Evolutionary conservation across 2,888 invertebrate genomes (phyloP), one percentile per base, ranked within the genome.

Genomic region (Nycteola revayana): DNA sequence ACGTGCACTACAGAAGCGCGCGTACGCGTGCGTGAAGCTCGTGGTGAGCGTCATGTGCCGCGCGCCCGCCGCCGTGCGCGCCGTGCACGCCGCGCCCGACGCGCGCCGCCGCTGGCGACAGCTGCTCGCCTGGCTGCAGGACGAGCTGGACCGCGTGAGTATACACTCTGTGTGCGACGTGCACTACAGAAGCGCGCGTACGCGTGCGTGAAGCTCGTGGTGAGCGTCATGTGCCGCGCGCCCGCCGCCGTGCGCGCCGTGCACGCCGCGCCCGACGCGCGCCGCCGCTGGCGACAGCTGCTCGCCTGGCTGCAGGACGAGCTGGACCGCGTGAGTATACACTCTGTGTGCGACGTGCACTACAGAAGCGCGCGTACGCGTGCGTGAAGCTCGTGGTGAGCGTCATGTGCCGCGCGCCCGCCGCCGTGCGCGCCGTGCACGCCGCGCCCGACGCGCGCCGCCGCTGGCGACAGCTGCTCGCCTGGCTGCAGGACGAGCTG

Each of bases 361-460:
- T 29, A 23, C 8, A 9, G 2, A 8, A 0, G 11, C 3, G 7
- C 8, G 6, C 7, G 7, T 7, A 2, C 10, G 97, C 98, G 81
- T 98, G 98, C 86, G 96, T 98, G 47, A 98, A 98, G 89, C 96
- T n/a, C n/a, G n/a, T n/a, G n/a, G n/a, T n/a, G n/a, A n/a, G n/a
- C n/a, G 90, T 98, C 49, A 97, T 98, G 90, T 92, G 93, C 61
- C 94, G 95, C 79, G 96, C 96, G 76, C 92, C 93, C 36, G 90
- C 93, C 42, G 96, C 96, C 10, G 91, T 94, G 64, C 92, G 93
- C 67, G 93, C 97, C 83, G 90, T 98, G 57, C 92, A 94, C 69
- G 91, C 92, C 42, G 94, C 94, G 73, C 89, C 91, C 1, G 95
- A 96, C 60, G 90, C 98, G 58, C 93, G 95, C 56, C 92, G 94